Evolutionary conservation across 2,888 invertebrate genomes (phyloP).

Genomic region (Mermis nigrescens): DNA sequence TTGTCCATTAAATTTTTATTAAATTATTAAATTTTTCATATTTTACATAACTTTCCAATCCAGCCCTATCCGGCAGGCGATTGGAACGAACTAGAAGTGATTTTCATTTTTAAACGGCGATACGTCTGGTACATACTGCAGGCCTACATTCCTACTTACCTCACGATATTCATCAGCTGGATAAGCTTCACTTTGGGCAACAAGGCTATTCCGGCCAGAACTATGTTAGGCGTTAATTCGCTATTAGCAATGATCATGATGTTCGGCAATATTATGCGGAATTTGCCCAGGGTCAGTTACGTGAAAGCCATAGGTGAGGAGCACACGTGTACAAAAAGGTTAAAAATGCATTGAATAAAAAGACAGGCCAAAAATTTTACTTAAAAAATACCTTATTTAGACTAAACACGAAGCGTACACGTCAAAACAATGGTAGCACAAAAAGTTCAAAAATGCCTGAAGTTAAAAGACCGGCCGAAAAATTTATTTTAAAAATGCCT

Average conservation of each 20-base stretch:
- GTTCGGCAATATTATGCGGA: conserved; percentile 26
- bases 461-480: too few relatives aligned
- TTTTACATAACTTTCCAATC: not conserved
- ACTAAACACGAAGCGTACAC: too few relatives aligned
- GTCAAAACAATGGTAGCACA: too few relatives aligned
- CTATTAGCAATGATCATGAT: conserved; percentile 26
- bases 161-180: conserved; percentile 29
- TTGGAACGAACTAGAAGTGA: not conserved
- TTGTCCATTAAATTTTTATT: not conserved
- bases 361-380: too few relatives aligned
- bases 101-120: not conserved
- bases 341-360: too few relatives aligned
- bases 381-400: too few relatives aligned
- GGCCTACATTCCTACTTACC: not conserved
- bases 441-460: too few relatives aligned
- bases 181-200: conserved; percentile 28
- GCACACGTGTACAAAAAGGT: not conserved
- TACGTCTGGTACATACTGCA: not conserved
- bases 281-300: conserved; percentile 29
- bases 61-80: not conserved
- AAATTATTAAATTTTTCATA: not conserved
- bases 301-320: conserved; percentile 23
- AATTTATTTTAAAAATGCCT: too few relatives aligned
- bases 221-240: conserved; percentile 27
- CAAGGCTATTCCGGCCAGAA: conserved; percentile 27